Evolutionary conservation across 2,888 invertebrate species (phyloP).

Genomic region (Eupeodes luniger): DNA sequence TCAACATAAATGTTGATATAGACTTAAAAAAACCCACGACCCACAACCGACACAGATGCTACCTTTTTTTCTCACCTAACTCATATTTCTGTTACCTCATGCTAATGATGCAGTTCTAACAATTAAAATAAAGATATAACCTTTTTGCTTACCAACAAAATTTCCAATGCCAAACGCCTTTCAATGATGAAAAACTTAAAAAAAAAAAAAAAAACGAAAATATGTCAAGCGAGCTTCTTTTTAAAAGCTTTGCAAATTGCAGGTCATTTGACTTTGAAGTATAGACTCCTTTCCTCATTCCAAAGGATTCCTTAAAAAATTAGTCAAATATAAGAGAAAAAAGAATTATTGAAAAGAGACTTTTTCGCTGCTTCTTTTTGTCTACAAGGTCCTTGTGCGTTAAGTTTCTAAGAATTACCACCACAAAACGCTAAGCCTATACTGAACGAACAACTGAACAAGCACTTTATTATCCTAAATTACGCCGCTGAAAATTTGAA

Average conservation of each 20-base stretch:
- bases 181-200: background rate
- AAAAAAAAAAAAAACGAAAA: background rate
- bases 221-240: background rate
- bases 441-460: conserved; percentile 8
- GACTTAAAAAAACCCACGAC: background rate
- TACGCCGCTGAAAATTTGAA: conserved; percentile 47
- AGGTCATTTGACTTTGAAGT: conserved; percentile 52
- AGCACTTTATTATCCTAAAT: conserved; percentile 70
- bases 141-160: background rate
- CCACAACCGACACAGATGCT: background rate
- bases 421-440: conserved; percentile 52
- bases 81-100: background rate
- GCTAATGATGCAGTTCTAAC: background rate
- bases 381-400: conserved; percentile 53
- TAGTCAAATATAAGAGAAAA: background rate
- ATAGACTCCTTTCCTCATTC: background rate
- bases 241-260: conserved; percentile 52
- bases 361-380: background rate
- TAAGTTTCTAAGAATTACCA: conserved; percentile 60
- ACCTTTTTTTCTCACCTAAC: conserved; percentile 33
- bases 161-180: conserved; percentile 24
- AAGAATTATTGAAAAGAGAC: background rate
- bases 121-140: background rate
- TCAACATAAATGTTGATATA: background rate
- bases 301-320: conserved; percentile 22